Conservation (phyloP, 2,888 invertebrate species). For the Clusia tigrina region DNA sequence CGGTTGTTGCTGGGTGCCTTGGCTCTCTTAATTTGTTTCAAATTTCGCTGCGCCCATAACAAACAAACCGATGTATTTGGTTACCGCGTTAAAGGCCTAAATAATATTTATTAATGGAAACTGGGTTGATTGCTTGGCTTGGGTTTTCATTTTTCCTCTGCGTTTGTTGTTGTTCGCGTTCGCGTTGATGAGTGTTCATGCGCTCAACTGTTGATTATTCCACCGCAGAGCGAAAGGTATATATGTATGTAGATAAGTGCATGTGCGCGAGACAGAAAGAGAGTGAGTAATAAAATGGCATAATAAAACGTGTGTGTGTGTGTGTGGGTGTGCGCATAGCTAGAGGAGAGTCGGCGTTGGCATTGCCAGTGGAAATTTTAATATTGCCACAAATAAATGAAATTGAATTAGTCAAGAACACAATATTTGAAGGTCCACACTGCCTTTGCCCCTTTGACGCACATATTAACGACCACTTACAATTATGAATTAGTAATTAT, state of each 20-base stretch:
- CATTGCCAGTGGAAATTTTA: conserved; percentile 29
- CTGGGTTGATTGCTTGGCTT: conserved; percentile 34
- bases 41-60: background rate
- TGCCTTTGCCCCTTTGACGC: too few relatives aligned
- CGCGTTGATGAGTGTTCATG: background rate
- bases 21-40: background rate
- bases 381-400: background rate
- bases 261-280: too few relatives aligned
- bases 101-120: conserved; percentile 40
- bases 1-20: background rate
- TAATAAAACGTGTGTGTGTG: too few relatives aligned
- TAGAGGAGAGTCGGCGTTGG: too few relatives aligned
- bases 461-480: too few relatives aligned
- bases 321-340: too few relatives aligned
- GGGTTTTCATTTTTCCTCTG: conserved; percentile 1
- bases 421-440: too few relatives aligned
- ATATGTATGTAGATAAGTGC: too few relatives aligned
- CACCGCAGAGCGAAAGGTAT: background rate
- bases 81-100: background rate
- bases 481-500: too few relatives aligned
- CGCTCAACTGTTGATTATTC: conserved; percentile 34
- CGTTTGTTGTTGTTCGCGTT: conserved; percentile 15
- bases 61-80: background rate
- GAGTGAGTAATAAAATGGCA: too few relatives aligned
- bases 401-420: background rate